Percentiles rank a stretch among this genome's conserved stretches.
Conservation (phyloP, 2,888 invertebrate genomes). For the Mythimna pallens region DNA sequence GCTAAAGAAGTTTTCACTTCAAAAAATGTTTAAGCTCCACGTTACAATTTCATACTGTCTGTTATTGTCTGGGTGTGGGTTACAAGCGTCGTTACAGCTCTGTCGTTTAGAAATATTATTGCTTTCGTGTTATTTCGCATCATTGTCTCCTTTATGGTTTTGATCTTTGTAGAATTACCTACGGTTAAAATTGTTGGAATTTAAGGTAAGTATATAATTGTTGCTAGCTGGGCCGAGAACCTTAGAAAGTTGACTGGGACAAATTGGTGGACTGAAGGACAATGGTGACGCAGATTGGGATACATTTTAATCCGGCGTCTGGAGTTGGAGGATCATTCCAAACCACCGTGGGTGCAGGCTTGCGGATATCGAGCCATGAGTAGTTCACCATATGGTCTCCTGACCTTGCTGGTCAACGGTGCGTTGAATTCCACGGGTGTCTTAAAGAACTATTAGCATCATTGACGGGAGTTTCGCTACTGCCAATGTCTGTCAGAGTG, state of each 20-base stretch:
- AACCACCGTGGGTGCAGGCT: too few relatives aligned
- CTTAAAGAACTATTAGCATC: too few relatives aligned
- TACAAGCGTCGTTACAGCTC: slow-evolving; percentile 54
- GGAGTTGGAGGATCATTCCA: too few relatives aligned
- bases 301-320: too few relatives aligned
- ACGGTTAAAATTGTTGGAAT: slow-evolving; percentile 7
- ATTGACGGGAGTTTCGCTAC: too few relatives aligned
- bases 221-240: neutral
- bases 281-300: too few relatives aligned
- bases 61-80: slow-evolving; percentile 63
- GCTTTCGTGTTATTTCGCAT: slow-evolving; percentile 53
- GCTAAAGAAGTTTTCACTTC: too few relatives aligned
- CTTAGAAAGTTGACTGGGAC: neutral
- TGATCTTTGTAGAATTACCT: slow-evolving; percentile 46
- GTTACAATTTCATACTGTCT: slow-evolving; percentile 62
- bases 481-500: too few relatives aligned
- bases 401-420: too few relatives aligned
- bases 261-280: neutral
- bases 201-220: neutral
- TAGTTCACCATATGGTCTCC: too few relatives aligned
- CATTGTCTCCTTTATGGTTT: slow-evolving; percentile 58
- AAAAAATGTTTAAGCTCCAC: slow-evolving; percentile 39
- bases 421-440: too few relatives aligned
- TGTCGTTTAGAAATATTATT: slow-evolving; percentile 61
- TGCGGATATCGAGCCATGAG: too few relatives aligned